Percentiles rank a stretch among this genome's conserved stretches.
These are phyloP conservation scores for Elymnias hypermnestra DNA, from an alignment of 1,140 invertebrate species.

Conservation along the genomic window DNA sequence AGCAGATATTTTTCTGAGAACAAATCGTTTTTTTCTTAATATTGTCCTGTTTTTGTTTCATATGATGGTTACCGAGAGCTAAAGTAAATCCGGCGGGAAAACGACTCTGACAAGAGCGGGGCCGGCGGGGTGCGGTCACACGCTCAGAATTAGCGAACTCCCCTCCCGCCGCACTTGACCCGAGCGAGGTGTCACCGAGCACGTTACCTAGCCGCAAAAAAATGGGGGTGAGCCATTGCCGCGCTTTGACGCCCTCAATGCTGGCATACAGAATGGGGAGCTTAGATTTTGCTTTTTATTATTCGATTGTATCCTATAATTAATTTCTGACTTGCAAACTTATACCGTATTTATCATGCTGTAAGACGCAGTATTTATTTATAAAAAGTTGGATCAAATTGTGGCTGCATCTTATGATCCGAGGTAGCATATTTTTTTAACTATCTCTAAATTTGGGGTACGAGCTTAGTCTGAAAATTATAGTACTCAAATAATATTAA, in stretches of 20 bases:
- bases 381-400: constrained; percentile 28
- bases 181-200: constrained; percentile 60
- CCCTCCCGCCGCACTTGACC: constrained; percentile 53
- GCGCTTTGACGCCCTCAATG: constrained; percentile 22
- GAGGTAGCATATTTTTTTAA: too few relatives aligned
- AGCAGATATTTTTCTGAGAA: too few relatives aligned
- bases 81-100: constrained; percentile 73
- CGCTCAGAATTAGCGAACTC: constrained; percentile 57
- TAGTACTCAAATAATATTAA: too few relatives aligned
- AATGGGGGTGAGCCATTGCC: constrained; percentile 33
- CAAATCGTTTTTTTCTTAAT: too few relatives aligned
- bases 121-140: constrained; percentile 50
- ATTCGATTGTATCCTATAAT: constrained; percentile 52
- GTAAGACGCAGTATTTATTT: constrained; percentile 27
- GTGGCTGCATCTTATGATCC: too few relatives aligned
- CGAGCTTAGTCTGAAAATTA: too few relatives aligned
- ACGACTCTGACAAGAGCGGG: constrained; percentile 22
- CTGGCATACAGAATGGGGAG: constrained; percentile 25
- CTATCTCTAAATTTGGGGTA: too few relatives aligned
- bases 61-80: not conserved
- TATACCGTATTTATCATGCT: too few relatives aligned
- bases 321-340: too few relatives aligned
- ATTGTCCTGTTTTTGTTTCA: not conserved
- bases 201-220: constrained; percentile 56
- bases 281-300: constrained; percentile 64